These are phyloP conservation scores for Dicaeum eximium DNA, from an alignment of 2,113 vertebrate species.

Conservation along the genomic window DNA sequence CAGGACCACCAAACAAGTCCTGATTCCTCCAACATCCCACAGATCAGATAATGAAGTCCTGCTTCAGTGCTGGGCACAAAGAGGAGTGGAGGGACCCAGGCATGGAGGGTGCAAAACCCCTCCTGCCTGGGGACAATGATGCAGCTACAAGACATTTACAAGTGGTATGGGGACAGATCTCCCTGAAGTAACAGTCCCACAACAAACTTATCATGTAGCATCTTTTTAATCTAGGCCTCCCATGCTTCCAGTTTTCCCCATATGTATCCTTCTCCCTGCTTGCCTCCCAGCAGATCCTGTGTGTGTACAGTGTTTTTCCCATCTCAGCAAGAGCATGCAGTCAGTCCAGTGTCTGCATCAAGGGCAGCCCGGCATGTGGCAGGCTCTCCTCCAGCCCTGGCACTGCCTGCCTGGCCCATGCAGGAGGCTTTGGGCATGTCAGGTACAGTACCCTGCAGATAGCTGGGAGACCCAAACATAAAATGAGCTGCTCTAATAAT, in stretches of 20 bases:
- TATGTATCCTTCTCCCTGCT: not conserved
- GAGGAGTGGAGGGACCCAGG: not conserved
- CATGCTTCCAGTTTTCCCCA: not conserved
- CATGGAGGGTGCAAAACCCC: not conserved
- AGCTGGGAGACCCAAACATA: not conserved
- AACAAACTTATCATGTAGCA: not conserved
- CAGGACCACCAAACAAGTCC: not conserved
- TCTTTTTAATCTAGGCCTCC: not conserved
- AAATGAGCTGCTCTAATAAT: not conserved
- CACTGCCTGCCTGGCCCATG: not conserved
- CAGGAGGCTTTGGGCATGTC: not conserved
- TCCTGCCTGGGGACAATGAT: accelerated
- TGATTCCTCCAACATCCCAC: not conserved
- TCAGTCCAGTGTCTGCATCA: not conserved
- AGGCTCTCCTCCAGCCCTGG: not conserved
- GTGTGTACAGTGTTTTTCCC: accelerated
- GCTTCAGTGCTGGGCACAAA: not conserved
- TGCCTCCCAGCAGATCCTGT: not conserved
- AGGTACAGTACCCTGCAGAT: not conserved
- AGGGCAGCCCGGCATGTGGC: not conserved
- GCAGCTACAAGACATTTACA: not conserved
- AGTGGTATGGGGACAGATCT: accelerated
- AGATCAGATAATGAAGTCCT: not conserved
- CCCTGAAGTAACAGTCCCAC: not conserved
- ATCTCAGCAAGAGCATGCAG: accelerated